Conservation (phyloP, 2,113 vertebrate species). For the Anseranas semipalmata region DNA sequence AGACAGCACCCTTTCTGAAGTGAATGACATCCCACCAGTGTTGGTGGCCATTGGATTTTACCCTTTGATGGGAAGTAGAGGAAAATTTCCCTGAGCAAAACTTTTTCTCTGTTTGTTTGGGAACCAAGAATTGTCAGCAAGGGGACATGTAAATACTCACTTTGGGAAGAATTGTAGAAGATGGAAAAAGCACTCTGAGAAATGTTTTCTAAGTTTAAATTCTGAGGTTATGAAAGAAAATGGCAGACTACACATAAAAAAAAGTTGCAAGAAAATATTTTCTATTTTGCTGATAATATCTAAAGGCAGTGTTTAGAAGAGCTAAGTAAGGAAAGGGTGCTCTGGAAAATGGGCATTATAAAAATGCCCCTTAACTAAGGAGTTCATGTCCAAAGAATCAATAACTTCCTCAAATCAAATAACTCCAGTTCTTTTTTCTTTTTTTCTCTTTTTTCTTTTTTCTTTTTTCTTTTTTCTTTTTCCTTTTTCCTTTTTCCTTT, state of each 20-base stretch:
- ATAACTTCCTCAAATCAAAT: neutral
- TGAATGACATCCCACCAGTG: neutral
- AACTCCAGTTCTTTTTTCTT: too few relatives aligned
- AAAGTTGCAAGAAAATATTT: neutral
- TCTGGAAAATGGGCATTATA: neutral
- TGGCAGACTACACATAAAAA: neutral
- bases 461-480: neutral
- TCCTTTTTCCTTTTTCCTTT: too few relatives aligned
- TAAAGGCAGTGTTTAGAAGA: neutral
- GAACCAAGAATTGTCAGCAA: neutral
- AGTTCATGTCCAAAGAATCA: neutral
- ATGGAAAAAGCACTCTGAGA: neutral
- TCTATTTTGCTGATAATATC: neutral
- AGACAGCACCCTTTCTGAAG: neutral
- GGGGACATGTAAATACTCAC: neutral
- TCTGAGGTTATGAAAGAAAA: neutral
- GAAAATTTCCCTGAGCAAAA: neutral
- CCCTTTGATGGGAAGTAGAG: neutral
- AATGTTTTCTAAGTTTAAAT: neutral
- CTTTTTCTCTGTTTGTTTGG: neutral
- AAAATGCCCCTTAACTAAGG: neutral
- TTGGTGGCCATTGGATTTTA: neutral
- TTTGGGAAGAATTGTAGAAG: neutral
- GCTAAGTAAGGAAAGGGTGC: neutral
- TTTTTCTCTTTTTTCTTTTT: too few relatives aligned